These are phyloP conservation scores for Accipiter virgatus DNA, from an alignment of 2,113 vertebrate species.

Conservation along the genomic window DNA sequence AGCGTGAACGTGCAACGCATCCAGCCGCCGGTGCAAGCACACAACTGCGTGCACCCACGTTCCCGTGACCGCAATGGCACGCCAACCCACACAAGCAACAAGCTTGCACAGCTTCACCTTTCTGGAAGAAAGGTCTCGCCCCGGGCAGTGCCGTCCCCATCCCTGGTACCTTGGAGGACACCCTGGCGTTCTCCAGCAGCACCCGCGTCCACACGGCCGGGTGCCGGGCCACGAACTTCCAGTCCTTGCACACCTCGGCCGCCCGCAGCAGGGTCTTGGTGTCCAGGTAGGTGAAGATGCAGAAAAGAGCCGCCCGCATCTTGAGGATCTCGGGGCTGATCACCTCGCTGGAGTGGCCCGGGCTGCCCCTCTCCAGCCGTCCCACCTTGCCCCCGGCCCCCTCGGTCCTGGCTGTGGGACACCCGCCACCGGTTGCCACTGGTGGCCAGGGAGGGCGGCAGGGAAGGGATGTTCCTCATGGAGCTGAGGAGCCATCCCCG, in stretches of 20 bases:
- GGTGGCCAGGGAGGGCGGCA: rapidly evolving
- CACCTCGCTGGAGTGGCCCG: constrained; percentile 88
- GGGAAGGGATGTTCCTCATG: not conserved
- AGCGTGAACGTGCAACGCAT: rapidly evolving
- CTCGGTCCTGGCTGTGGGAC: constrained; percentile 55
- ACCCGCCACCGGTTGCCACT: not conserved
- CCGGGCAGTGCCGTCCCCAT: not conserved
- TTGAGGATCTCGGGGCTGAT: constrained; percentile 98
- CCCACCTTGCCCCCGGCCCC: constrained; percentile 58
- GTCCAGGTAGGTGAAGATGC: constrained; percentile 98
- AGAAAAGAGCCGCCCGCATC: constrained; percentile 95
- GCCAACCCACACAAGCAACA: not conserved
- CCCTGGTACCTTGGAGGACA: constrained; percentile 87
- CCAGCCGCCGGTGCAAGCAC: rapidly evolving
- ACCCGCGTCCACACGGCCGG: constrained; percentile 95
- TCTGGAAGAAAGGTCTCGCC: not conserved
- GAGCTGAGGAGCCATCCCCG: rapidly evolving
- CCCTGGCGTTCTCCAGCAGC: constrained; percentile 92
- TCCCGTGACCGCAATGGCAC: rapidly evolving
- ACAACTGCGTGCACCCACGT: rapidly evolving
- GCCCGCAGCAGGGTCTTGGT: constrained; percentile 90
- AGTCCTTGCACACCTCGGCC: constrained; percentile 93
- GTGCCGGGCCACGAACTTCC: constrained; percentile 95
- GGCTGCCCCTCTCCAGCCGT: constrained; percentile 85
- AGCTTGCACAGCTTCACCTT: not conserved